Evolutionary conservation across 2,888 invertebrate species (phyloP).

Genomic region (Ferdinandea cuprea): DNA sequence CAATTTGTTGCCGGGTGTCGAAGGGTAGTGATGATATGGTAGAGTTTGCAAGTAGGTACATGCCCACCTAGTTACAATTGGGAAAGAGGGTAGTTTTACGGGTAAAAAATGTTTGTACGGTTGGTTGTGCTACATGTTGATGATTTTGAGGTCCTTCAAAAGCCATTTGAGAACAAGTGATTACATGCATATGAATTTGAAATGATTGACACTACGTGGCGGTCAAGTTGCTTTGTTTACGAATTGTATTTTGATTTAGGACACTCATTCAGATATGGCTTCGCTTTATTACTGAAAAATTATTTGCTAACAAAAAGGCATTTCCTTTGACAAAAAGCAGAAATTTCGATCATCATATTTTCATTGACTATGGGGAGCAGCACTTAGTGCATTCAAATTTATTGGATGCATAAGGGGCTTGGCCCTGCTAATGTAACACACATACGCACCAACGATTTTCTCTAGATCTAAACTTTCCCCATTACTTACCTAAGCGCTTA

Average conservation of each 20-base stretch:
- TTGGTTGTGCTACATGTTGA: slow-evolving; percentile 23
- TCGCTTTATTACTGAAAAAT: too few relatives aligned
- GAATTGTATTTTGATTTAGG: slow-evolving; percentile 24
- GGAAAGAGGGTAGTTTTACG: slow-evolving; percentile 30
- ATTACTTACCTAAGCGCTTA: too few relatives aligned
- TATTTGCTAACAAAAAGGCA: too few relatives aligned
- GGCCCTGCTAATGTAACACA: too few relatives aligned
- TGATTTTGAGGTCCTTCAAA: slow-evolving; percentile 43
- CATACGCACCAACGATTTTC: too few relatives aligned
- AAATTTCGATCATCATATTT: too few relatives aligned
- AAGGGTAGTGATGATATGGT: slow-evolving; percentile 56
- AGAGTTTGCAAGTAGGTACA: slow-evolving; percentile 18
- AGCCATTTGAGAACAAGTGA: slow-evolving; percentile 62
- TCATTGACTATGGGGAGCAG: too few relatives aligned
- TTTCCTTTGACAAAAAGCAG: too few relatives aligned
- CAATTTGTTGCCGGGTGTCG: slow-evolving; percentile 79
- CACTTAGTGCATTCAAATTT: too few relatives aligned
- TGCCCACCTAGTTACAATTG: slow-evolving; percentile 56
- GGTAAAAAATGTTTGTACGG: slow-evolving; percentile 1
- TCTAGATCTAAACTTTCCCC: too few relatives aligned
- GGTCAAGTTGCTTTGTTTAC: slow-evolving; percentile 60
- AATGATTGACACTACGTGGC: slow-evolving; percentile 40
- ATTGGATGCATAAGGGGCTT: too few relatives aligned
- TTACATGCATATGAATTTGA: slow-evolving; percentile 60
- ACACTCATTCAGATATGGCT: slow-evolving; percentile 21